These are phyloP conservation scores for Anolis apletophallus DNA, from an alignment of 2,797 vertebrate species.

Conservation along the genomic window DNA sequence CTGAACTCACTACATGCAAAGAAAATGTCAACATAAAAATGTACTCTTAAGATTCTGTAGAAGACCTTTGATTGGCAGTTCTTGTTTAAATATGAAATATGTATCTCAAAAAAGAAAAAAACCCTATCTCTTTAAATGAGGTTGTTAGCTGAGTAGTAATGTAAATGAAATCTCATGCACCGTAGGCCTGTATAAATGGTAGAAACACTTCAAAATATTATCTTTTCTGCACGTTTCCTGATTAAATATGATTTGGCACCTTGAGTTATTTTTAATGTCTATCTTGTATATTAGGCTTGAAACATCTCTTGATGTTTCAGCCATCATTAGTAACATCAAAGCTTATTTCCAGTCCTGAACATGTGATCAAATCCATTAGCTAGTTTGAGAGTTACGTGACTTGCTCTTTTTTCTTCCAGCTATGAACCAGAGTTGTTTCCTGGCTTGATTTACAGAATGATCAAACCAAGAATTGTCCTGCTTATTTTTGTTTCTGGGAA, in stretches of 20 bases:
- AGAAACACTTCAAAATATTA: neutral
- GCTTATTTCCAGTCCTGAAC: neutral
- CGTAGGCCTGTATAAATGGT: neutral
- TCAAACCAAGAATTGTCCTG: slow-evolving; percentile 98
- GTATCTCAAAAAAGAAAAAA: neutral
- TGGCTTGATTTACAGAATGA: slow-evolving; percentile 99
- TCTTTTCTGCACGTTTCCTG: neutral
- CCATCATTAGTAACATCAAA: neutral
- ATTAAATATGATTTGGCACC: neutral
- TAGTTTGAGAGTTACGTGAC: neutral
- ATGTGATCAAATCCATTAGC: neutral
- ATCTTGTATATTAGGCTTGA: neutral
- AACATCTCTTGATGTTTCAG: neutral
- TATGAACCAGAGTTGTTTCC: slow-evolving; percentile 98
- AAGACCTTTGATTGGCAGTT: neutral
- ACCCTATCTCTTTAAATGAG: neutral
- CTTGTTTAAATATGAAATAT: neutral
- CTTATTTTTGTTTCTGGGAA: slow-evolving; percentile 99
- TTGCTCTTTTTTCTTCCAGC: slow-evolving; percentile 76
- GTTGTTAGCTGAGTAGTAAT: neutral
- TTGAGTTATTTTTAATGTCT: neutral
- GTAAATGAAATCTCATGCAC: neutral
- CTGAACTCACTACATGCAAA: neutral
- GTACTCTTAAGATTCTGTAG: accelerated
- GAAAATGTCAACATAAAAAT: neutral